Conservation (phyloP, 2,888 invertebrate species). For the Trimorus sp. region DNA sequence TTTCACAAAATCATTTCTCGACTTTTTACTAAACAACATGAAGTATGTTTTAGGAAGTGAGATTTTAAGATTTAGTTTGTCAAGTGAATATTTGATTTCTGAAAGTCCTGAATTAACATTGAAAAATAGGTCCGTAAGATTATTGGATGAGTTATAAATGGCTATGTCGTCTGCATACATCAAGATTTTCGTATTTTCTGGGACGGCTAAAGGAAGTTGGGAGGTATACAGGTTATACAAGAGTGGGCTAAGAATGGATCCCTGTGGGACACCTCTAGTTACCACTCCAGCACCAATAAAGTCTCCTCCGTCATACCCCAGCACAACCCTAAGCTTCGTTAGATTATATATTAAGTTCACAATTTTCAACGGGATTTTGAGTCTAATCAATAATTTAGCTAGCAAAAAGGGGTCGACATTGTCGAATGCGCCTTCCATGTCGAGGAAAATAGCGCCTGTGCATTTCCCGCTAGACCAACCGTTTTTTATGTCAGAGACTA, state of each 20-base stretch:
- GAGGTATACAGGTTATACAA: not conserved
- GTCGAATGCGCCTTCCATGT: not conserved
- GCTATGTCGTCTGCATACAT: conserved; percentile 1
- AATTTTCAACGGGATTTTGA: not conserved
- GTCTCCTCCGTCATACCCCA: not conserved
- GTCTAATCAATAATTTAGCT: not conserved
- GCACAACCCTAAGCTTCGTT: not conserved
- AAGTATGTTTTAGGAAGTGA: not conserved
- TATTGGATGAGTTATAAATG: not conserved
- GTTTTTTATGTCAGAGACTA: not conserved
- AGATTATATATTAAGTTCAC: not conserved
- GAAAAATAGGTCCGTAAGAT: not conserved
- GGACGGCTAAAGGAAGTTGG: not conserved
- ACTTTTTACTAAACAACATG: not conserved
- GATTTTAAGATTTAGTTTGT: not conserved
- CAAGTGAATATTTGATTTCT: not conserved
- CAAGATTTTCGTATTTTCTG: not conserved
- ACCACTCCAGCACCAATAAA: not conserved
- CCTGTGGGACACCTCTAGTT: not conserved
- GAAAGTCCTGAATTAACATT: not conserved
- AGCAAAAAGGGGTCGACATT: not conserved
- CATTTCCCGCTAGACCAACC: not conserved
- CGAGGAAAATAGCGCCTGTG: not conserved
- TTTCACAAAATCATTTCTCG: not conserved
- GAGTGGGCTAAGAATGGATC: not conserved